A percentile compares a stretch with the other conserved stretches of the same genome.
Conservation (phyloP, 2,888 invertebrate species). For the Zaprionus bogoriensis region DNA sequence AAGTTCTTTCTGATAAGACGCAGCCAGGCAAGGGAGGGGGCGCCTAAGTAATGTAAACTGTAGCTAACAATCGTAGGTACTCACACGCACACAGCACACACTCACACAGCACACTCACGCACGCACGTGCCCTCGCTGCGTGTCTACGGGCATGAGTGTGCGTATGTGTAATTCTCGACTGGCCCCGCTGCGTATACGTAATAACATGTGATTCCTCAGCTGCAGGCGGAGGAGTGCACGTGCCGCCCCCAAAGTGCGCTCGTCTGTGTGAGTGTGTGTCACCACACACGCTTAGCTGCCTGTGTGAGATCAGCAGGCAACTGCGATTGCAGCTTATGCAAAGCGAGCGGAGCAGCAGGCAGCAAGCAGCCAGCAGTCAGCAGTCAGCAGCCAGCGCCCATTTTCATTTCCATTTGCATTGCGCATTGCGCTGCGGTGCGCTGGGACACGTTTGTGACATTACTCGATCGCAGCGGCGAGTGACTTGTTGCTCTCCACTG, state of each 20-base stretch:
- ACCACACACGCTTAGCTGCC: background rate
- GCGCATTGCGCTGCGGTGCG: conserved; percentile 44
- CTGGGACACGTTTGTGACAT: conserved; percentile 63
- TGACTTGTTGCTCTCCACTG: conserved; percentile 54
- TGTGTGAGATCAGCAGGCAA: conserved; percentile 26
- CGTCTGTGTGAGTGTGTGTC: background rate
- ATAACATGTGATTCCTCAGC: conserved; percentile 41
- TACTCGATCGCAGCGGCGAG: conserved; percentile 45
- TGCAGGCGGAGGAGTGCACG: conserved; percentile 33
- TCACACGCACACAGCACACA: no score
- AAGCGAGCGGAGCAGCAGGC: conserved; percentile 11
- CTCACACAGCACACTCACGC: background rate
- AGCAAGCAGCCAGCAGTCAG: background rate
- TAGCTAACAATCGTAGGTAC: background rate
- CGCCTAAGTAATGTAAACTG: conserved; percentile 30
- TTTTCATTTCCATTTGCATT: conserved; percentile 23
- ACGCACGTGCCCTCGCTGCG: background rate
- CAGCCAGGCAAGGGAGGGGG: background rate
- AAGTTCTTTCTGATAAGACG: conserved; percentile 27
- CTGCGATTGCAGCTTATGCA: conserved; percentile 45
- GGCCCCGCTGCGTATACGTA: conserved; percentile 37
- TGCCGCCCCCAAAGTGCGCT: conserved; percentile 13
- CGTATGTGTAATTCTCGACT: background rate
- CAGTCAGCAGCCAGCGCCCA: conserved; percentile 35
- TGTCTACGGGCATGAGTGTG: background rate